A percentile compares a stretch with the other conserved stretches of the same genome.
Evolutionary conservation across 2,797 vertebrate genomes (phyloP).

Genomic region (Coregonus sp.): DNA sequence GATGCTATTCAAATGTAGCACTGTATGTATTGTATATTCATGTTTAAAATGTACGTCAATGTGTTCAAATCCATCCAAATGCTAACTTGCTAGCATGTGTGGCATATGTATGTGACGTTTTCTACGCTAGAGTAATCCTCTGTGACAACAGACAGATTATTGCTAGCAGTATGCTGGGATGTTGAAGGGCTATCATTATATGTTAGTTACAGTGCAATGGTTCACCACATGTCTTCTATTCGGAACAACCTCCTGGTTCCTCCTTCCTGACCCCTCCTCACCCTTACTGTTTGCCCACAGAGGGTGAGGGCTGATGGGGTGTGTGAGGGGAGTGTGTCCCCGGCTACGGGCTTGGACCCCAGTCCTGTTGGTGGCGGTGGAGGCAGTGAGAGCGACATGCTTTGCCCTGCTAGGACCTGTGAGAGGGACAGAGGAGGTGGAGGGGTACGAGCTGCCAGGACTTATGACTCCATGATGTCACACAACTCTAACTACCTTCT

Average conservation of each 20-base stretch:
- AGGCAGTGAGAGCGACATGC: conserved; percentile 52
- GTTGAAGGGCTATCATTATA: too few relatives aligned
- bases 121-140: not conserved
- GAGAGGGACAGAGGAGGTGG: conserved; percentile 44
- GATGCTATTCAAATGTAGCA: not conserved
- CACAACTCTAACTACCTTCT: conserved; percentile 81
- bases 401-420: conserved; percentile 51
- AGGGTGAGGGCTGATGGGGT: conserved; percentile 70
- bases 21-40: not conserved
- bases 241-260: conserved; percentile 1
- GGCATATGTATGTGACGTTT: too few relatives aligned
- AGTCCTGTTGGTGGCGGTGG: not conserved
- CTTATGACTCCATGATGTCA: conserved; percentile 75
- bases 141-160: too few relatives aligned
- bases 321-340: conserved; percentile 44
- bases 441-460: conserved; percentile 66
- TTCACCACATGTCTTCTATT: not conserved
- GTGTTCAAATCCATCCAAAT: not conserved
- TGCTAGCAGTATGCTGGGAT: too few relatives aligned
- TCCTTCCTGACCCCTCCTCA: conserved; percentile 50
- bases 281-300: conserved; percentile 79
- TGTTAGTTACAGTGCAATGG: not conserved
- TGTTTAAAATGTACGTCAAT: not conserved
- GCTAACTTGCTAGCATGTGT: not conserved
- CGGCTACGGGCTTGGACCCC: conserved; percentile 14